These are phyloP conservation scores for Platyrinchus mystaceus DNA, from an alignment of 2,797 vertebrate species.

Conservation along the genomic window DNA sequence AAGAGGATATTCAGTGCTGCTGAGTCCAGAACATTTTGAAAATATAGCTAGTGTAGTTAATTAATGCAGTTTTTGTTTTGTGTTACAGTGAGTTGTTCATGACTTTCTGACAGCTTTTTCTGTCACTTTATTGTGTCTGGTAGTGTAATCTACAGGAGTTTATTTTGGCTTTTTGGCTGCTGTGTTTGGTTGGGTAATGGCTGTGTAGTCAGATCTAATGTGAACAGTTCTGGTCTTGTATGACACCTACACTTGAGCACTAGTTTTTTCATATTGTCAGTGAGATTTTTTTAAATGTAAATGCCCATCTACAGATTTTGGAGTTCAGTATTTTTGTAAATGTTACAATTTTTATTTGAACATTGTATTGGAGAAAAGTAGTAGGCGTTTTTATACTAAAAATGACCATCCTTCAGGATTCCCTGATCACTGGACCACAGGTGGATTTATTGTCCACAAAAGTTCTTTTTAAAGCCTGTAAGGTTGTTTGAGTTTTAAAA, in stretches of 20 bases:
- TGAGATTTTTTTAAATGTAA: neutral
- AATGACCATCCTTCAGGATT: neutral
- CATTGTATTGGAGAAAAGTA: neutral
- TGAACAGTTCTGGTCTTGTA: neutral
- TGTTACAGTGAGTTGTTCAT: neutral
- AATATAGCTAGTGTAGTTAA: neutral
- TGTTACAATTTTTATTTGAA: neutral
- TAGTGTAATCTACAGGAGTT: neutral
- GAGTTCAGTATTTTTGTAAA: neutral
- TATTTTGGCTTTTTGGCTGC: neutral
- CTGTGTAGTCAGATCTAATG: neutral
- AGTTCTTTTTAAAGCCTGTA: neutral
- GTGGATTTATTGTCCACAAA: neutral
- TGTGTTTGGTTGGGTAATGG: rapidly evolving
- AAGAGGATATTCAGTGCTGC: neutral
- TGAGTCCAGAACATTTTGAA: neutral
- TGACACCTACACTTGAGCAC: neutral
- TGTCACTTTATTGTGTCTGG: neutral
- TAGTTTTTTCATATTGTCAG: neutral
- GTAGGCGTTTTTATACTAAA: neutral
- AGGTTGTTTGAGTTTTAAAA: neutral
- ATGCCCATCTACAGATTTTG: neutral
- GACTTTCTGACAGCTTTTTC: neutral
- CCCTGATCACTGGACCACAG: neutral
- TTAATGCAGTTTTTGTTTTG: neutral